These are phyloP conservation scores for Pelagia noctiluca DNA, from an alignment of 30 jellyfish, hydroid and myxozoan genomes.

Conservation along the genomic window DNA sequence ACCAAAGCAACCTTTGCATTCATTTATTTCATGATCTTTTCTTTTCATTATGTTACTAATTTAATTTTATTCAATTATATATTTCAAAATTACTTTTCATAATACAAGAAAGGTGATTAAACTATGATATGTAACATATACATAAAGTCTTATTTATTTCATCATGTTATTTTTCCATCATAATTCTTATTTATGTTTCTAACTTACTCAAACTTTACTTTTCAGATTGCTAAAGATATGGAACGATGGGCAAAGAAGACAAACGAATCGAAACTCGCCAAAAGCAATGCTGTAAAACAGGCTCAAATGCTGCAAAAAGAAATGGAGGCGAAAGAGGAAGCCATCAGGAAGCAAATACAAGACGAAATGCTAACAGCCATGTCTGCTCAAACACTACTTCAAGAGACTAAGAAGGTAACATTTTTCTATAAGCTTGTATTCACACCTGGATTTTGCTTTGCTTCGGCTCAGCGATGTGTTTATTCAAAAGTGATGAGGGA, in stretches of 20 bases:
- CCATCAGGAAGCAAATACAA: conserved; percentile 74
- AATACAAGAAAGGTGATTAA: too few relatives aligned
- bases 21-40: too few relatives aligned
- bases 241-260: conserved; percentile 98
- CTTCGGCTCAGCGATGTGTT: background rate
- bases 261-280: conserved; percentile 83
- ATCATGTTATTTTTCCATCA: too few relatives aligned
- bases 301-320: conserved; percentile 77
- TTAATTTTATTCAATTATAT: too few relatives aligned
- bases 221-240: conserved; percentile 97
- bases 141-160: too few relatives aligned
- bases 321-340: conserved; percentile 91
- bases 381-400: conserved; percentile 1
- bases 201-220: background rate
- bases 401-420: background rate
- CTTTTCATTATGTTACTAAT: too few relatives aligned
- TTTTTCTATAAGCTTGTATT: background rate
- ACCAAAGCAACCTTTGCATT: too few relatives aligned
- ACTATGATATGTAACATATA: too few relatives aligned
- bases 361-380: conserved; percentile 48
- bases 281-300: conserved; percentile 76
- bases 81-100: too few relatives aligned
- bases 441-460: background rate
- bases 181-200: too few relatives aligned
- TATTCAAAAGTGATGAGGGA: too few relatives aligned